Evolutionary conservation across 2,888 invertebrate genomes (phyloP), one percentile per base, ranked within the genome.

Genomic region (Serripes groenlandicus): DNA sequence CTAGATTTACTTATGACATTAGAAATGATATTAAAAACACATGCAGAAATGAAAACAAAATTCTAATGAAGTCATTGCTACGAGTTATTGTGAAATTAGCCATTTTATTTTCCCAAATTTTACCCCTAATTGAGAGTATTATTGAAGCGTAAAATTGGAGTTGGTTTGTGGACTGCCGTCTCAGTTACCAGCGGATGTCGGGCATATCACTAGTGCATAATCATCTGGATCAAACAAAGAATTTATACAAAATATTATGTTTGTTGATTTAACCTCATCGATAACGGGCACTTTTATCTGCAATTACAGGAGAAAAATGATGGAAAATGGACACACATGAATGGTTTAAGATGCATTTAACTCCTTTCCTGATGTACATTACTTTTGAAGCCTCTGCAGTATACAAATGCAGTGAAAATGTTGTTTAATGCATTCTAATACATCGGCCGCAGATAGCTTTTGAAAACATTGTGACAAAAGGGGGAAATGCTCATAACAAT

Each of bases 81-180:
- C n/a, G n/a, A n/a, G n/a, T n/a, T n/a, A n/a, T n/a, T n/a, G n/a
- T n/a, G n/a, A n/a, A n/a, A n/a, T n/a, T n/a, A 5, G 7, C 21
- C 1, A 1, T 15, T 62, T 62, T 62, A 34, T 70, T 70, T 49
- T 28, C 52, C 52, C 69, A 80, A 74, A 75, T 79, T 79, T 74
- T 74, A 42, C 64, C 52, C 58, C 18, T 75, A 70, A 71, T 80
- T 75, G 64, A 80, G 28, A 52, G 42, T 42, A 52, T 49, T 34
- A 75, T 54, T 66, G 69, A 71, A 32, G 56, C 52, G 66, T 75
- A 71, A 75, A 80, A 80, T 80, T 75, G 68, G 52, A 62, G 64
- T 69, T 34, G 70, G 52, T 70, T 52, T 37, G n/a, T 21, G 1
- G 52, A n/a, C 52, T 70, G 52, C 52, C 42, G 52, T 70, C 52